Base-by-base conservation (phyloP, 2,113 vertebrate genomes). In the Columba livia region DNA sequence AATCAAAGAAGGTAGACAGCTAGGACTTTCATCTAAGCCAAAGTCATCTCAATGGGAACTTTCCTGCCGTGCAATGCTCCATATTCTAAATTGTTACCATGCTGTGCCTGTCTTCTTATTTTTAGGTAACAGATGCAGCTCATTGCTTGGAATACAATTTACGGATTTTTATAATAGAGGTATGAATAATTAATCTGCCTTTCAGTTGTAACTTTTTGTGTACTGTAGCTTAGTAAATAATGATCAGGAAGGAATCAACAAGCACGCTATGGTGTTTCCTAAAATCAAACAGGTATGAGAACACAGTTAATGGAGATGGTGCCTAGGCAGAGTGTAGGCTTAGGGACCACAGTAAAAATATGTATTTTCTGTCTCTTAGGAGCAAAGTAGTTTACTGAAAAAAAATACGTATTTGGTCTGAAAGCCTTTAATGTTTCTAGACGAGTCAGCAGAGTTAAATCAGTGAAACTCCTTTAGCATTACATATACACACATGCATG, bases 121-220 rank as follows among this genome's bases (percentile, higher is more conserved):
- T 97, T 97, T 97, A 96, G 91, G 90, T 93, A 97, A 96, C 96
- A 96, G 94, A 97, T 96, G 90, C 94, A 95, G 92, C 94, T 96
- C 82, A 95, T 97, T 93, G 90, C 88, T 96, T 93, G 87, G 94
- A 97, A 96, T 95, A 95, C 94, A 95, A 96, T 97, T 97, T 96
- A 95, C 40, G 89, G 94, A 96, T 94, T 97, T 97, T 94, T 94
- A 89, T 95, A 97, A 97, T 97, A 89, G 95, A 93, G 70, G 48
- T 89, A 97, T 97, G 92, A 97, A 97, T 96, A 97, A 97, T 97
- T 97, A 96, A 97, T 97, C 64, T 94, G 87, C 51, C 71, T 97
- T 97, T 96, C 95, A 93, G 53, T 96, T 77, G 81, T 88, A 96
- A 96, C 92, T 93, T 96, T 95, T 92, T 89, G 70, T 95, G 71